Base-by-base conservation (phyloP, 1,140 invertebrate genomes). In the Dendrolimus kikuchii region DNA sequence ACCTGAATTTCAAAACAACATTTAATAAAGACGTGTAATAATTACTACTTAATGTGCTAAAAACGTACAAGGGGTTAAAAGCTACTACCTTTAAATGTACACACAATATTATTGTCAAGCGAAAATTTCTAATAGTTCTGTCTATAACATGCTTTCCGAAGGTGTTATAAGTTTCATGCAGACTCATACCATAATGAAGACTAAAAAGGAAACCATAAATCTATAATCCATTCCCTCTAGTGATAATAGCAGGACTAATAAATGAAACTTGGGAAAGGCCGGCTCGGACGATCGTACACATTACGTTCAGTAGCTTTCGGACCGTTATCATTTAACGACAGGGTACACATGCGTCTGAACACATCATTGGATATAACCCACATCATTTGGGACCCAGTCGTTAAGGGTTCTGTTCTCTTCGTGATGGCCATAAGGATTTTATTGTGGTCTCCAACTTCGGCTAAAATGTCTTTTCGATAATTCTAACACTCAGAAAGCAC, bases 291-390 rank as follows among this genome's bases (percentile, higher is more conserved):
- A 66, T 71, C 43, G 65, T 55, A 55, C 65, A 74, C 71, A 79
- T 81, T 74, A 74, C 71, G 66, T 65, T 59, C 64, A 71, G 71
- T 66, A 65, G 64, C 65, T 54, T 61, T 57, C 46, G 55, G 62
- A 61, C 64, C 71, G 71, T 78, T 77, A 73, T 71, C 63, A 59
- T 66, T 76, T 73, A 69, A 81, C 66, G 69, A 66, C 62, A 64
- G 46, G 53, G 45, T 61, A 64, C 53, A 54, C 49, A 50, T 44
- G 40, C 51, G 50, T 43, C 64, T 63, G 63, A 66, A 69, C 66
- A 71, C 60, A 57, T 67, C 71, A 65, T 69, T 57, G 60, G 48
- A 57, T 53, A 68, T 74, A 66, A 71, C 71, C 71, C 68, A 65
- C 60, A 59, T 71, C 68, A 66, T 77, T 72, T 70, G 51, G 64